Percentiles rank a stretch among this genome's conserved stretches.
Conservation (phyloP, 2,888 invertebrate species). For the Drymonia ruficornis region DNA sequence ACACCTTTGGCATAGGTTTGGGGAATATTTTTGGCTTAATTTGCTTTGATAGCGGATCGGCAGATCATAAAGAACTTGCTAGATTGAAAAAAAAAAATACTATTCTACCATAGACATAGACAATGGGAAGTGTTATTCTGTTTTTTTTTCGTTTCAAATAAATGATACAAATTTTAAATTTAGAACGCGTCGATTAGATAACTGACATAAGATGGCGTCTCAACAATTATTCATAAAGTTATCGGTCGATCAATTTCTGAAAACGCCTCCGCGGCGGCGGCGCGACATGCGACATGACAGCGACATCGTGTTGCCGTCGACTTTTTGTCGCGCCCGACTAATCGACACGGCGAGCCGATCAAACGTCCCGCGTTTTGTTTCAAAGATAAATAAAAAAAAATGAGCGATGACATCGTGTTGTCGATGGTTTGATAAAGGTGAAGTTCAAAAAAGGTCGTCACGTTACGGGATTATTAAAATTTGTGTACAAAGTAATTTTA, state of each 20-base stretch:
- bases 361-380: constrained; percentile 18
- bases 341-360: constrained; percentile 21
- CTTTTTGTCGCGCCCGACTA: constrained; percentile 17
- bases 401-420: constrained; percentile 5
- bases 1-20: no score
- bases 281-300: constrained; percentile 9
- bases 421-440: not conserved
- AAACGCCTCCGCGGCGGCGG: constrained; percentile 5
- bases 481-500: no score
- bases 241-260: constrained; percentile 7
- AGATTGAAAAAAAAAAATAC: no score
- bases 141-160: not conserved
- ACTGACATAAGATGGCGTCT: not conserved
- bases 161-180: constrained; percentile 1
- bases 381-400: constrained; percentile 6
- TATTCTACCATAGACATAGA: no score
- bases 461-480: not conserved
- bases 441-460: not conserved
- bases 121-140: not conserved
- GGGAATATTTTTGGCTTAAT: no score
- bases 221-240: constrained; percentile 8
- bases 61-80: no score
- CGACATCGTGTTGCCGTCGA: constrained; percentile 7
- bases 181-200: not conserved
- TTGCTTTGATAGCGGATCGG: no score